phyloP scores from a whole-genome alignment of 2,888 invertebrate species.

The Bugula neritina region DNA sequence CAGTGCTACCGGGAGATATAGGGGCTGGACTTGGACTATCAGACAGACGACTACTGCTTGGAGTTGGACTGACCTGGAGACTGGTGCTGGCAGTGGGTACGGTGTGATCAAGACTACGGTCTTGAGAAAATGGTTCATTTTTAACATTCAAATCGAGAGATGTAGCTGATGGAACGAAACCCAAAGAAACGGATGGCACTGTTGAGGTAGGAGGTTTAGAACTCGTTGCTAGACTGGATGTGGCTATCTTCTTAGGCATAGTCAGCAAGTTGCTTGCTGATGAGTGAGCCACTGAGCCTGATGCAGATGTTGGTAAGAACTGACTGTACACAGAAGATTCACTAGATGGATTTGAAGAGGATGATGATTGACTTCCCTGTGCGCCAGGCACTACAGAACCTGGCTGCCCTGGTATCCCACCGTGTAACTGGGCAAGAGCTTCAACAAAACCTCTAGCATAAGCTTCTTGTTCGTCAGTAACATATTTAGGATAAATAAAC shows the following conservation, averaged over 20 bases:
- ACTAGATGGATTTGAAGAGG: neutral
- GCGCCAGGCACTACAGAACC: neutral
- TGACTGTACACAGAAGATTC: neutral
- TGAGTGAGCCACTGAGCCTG: neutral
- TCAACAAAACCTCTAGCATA: constrained; percentile 59
- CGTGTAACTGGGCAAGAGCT: constrained; percentile 71
- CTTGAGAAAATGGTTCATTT: constrained; percentile 1
- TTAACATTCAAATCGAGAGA: neutral
- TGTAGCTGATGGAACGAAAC: neutral
- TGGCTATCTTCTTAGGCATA: neutral
- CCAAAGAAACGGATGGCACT: neutral
- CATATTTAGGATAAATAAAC: constrained; percentile 57
- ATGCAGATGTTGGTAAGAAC: neutral
- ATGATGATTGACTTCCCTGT: neutral
- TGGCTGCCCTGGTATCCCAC: neutral
- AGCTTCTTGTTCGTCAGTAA: constrained; percentile 73
- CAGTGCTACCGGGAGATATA: constrained; percentile 1
- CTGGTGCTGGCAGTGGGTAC: constrained; percentile 11
- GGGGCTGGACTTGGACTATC: constrained; percentile 15
- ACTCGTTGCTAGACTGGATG: neutral
- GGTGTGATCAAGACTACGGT: neutral
- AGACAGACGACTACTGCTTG: neutral
- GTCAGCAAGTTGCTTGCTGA: neutral
- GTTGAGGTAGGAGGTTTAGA: constrained; percentile 1
- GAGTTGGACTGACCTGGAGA: constrained; percentile 9